These are phyloP conservation scores for Battus philenor DNA, from an alignment of 1,140 invertebrate species.

Conservation along the genomic window DNA sequence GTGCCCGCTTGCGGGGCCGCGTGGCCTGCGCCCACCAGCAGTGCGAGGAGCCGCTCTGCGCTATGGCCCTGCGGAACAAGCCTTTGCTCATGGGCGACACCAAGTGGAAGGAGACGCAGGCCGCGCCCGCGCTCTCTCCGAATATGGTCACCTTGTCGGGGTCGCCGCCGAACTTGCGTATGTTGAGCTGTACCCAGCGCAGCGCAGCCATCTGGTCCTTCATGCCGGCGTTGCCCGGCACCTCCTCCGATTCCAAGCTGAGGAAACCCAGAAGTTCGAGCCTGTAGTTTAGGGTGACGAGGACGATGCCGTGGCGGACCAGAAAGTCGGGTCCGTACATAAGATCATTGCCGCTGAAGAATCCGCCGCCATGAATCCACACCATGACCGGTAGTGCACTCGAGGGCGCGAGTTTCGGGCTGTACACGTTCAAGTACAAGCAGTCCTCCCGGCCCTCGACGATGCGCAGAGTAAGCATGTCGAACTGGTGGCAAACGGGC, in stretches of 20 bases:
- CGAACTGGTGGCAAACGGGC: constrained; percentile 28
- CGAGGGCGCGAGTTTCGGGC: constrained; percentile 27
- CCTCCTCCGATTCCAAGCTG: constrained; percentile 51
- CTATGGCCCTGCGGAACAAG: constrained; percentile 8
- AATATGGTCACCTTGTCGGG: constrained; percentile 83
- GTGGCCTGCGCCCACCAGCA: constrained; percentile 14
- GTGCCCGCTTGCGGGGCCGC: constrained; percentile 17
- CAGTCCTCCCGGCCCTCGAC: constrained; percentile 41
- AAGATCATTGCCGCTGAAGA: constrained; percentile 24
- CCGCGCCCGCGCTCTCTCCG: constrained; percentile 80
- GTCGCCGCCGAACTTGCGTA: constrained; percentile 81
- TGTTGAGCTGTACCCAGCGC: constrained; percentile 30
- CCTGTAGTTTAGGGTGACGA: constrained; percentile 82
- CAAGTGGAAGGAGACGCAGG: constrained; percentile 45
- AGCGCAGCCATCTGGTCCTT: constrained; percentile 34
- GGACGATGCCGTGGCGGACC: constrained; percentile 76
- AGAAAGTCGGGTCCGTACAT: constrained; percentile 78
- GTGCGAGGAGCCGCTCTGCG: constrained; percentile 18
- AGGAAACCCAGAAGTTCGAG: constrained; percentile 76
- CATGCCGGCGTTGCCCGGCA: constrained; percentile 38
- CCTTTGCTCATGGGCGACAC: constrained; percentile 2
- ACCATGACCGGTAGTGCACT: constrained; percentile 51
- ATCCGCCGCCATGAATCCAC: constrained; percentile 64
- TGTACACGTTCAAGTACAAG: constrained; percentile 46
- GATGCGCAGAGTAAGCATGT: constrained; percentile 13